Base-by-base conservation (phyloP, 1,140 invertebrate species). In the Sitophilus oryzae region DNA sequence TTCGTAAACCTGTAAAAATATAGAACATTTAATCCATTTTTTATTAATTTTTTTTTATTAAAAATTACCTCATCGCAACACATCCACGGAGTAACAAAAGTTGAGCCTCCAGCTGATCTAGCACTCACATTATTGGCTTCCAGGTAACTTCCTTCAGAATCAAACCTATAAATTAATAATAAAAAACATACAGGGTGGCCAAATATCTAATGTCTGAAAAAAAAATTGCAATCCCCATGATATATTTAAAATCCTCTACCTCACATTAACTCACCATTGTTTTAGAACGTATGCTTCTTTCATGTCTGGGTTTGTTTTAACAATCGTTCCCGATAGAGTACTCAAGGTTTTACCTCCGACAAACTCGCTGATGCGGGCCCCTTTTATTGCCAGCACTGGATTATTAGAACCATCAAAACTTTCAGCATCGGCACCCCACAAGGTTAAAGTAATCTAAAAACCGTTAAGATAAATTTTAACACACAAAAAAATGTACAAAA, bases 261-360 rank as follows among this genome's bases (percentile, higher is more conserved):
- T 88, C 10, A 90, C 77, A 65, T 82, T 82, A 44, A 73, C 90
- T 67, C 82, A 98, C 95, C 95, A 98, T 19, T 90, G 91, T 45
- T 86, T 79, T 19, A 98, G 75, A 57, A 81, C 77, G 68, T 94
- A 88, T 1, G 90, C 86, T 69, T 96, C 91, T 3, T 83, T 78
- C 6, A 96, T 76, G 68, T 97, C 93, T 0, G 95, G 95, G 76
- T 98, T 91, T 0, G 92, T 66, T 65, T 87, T 81, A 36, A 92
- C 30, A 50, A 79, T 72, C 3, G 82, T 80, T 3, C 81, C 84
- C 11, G 65, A 59, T 1, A 82, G 14, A 15, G 78, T 71, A 1
- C 79, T 80, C 10, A 91, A 59, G 36, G 75, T 80, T 67, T 87
- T 88, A 48, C 88, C 91, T 14, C 83, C 83, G 59, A 78, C 78